phyloP scores from a whole-genome alignment of 2,113 vertebrate genomes.

The Strix aluco region DNA sequence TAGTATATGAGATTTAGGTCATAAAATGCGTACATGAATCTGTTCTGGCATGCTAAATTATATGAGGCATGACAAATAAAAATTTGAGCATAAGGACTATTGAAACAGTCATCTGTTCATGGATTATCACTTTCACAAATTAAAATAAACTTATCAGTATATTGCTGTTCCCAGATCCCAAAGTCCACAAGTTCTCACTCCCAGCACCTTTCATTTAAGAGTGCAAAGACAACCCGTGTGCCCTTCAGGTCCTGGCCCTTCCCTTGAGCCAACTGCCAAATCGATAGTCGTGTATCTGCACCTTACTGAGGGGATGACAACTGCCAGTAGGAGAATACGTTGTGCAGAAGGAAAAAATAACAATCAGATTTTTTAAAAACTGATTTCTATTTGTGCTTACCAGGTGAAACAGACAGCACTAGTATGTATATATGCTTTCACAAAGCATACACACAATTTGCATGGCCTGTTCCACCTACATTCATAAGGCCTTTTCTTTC shows the following conservation, averaged over 20 bases:
- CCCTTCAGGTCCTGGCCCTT: not conserved
- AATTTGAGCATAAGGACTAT: not conserved
- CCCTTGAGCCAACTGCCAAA: not conserved
- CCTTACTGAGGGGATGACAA: not conserved
- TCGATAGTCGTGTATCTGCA: not conserved
- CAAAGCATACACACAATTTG: not conserved
- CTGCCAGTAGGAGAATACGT: fast-evolving
- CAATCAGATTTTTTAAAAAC: not conserved
- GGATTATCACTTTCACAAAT: not conserved
- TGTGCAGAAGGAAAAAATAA: not conserved
- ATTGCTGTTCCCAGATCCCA: not conserved
- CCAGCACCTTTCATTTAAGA: not conserved
- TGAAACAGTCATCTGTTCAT: not conserved
- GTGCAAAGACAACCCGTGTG: fast-evolving
- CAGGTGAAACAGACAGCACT: not conserved
- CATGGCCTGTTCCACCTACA: not conserved
- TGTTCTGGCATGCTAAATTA: not conserved
- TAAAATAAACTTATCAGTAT: not conserved
- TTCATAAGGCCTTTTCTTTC: not conserved
- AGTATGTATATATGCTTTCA: not conserved
- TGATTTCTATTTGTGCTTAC: not conserved
- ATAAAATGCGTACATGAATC: fast-evolving
- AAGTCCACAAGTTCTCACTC: not conserved
- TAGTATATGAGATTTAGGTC: not conserved
- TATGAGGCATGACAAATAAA: not conserved